Percentiles rank a stretch among this genome's conserved stretches.
phyloP scores from a whole-genome alignment of 92 coral and sea anemone genomes.

The Actinernus sp. region DNA sequence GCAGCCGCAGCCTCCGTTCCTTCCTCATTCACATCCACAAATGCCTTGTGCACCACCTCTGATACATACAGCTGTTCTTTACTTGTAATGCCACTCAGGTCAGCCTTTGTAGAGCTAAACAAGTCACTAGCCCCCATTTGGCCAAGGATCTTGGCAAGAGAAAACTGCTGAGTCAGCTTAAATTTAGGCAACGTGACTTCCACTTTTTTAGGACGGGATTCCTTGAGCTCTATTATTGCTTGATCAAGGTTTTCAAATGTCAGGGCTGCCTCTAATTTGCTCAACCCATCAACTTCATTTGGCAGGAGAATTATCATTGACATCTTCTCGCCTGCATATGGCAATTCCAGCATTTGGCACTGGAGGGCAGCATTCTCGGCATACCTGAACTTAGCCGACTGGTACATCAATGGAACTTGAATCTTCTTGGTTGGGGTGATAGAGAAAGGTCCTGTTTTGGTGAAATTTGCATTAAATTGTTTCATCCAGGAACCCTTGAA shows the following conservation, averaged over 20 bases:
- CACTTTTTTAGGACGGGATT: conserved; percentile 26
- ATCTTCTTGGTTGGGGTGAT: conserved; percentile 41
- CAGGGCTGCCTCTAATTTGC: conserved; percentile 66
- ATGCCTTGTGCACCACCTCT: conserved; percentile 82
- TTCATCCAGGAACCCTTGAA: conserved; percentile 89
- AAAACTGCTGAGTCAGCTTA: conserved; percentile 73
- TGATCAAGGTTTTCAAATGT: conserved; percentile 30
- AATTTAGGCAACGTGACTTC: conserved; percentile 84
- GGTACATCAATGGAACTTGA: conserved; percentile 70
- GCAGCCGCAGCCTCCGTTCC: conserved; percentile 88
- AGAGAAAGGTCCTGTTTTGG: conserved; percentile 49
- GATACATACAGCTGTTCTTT: conserved; percentile 61
- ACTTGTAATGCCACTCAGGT: conserved; percentile 75
- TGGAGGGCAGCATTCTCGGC: conserved; percentile 30
- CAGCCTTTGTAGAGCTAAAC: conserved; percentile 61
- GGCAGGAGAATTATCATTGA: conserved; percentile 85
- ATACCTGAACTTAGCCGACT: conserved; percentile 55
- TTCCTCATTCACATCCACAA: conserved; percentile 87
- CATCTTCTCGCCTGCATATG: conserved; percentile 64
- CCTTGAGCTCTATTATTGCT: conserved; percentile 44
- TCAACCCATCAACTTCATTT: conserved; percentile 66
- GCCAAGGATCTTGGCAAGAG: conserved; percentile 61
- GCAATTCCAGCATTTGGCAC: conserved; percentile 83
- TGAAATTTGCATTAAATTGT: conserved; percentile 40
- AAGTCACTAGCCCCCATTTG: conserved; percentile 74